Evolutionary conservation across 2,888 invertebrate species (phyloP), one percentile per base, ranked within the genome.

Genomic region (Aphodius granarius): DNA sequence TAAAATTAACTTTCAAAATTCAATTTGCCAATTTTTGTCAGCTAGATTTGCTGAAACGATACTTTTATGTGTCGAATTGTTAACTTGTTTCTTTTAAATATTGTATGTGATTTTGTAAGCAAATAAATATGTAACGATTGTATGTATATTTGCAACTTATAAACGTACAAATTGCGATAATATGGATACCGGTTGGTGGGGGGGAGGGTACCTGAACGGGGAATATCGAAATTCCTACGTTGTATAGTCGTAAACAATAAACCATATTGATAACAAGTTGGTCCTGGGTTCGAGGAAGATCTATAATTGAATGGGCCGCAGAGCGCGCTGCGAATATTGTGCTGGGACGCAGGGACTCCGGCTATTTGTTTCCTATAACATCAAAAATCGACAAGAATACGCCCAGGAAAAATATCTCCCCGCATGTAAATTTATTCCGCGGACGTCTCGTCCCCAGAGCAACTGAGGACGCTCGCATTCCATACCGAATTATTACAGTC

Each of bases 271-370:
- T 81, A 81, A 80, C 79, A 80, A 79, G 80, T 79, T 77, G 79
- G 77, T n/a, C 74, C 71, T 66, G 74, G 74, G 74, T 72, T 70
- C 73, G 71, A 20, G 73, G 68, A 76, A 82, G 82, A 78, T 80
- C 80, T 80, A 81, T 84, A 83, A 84, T 83, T 84, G 84, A 84
- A 84, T 83, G 82, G 80, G 82, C 80, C 83, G 81, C 81, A 78
- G 71, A 73, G 81, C 82, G 79, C 78, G 80, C 80, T 79, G 79
- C 78, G 79, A 80, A 86, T 86, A 86, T 86, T 86, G 86, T 85
- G 81, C 83, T 85, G 86, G 86, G 86, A 85, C 85, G 81, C 81
- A 82, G 86, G 86, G 86, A 86, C 84, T 81, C 76, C 77, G 81
- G 82, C 84, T 83, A 84, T 85, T 85, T 85, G 84, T 85, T 85